Evolutionary conservation across 2,797 vertebrate genomes (phyloP).

Genomic region (Danio kyathit): DNA sequence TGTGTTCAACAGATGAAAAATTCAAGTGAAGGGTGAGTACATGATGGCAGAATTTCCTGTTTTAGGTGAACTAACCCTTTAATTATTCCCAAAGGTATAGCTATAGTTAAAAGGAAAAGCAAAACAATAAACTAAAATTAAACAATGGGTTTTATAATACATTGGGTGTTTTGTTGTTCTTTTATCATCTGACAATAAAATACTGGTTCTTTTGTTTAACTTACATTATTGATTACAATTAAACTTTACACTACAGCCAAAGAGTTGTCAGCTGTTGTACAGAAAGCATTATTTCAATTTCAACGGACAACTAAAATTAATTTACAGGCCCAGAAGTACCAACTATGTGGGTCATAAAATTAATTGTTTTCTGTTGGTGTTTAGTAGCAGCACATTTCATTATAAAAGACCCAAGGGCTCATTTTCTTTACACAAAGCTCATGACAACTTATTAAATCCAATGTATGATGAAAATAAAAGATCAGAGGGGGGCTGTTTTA

Average conservation of each 20-base stretch:
- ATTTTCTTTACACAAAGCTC: constrained; percentile 26
- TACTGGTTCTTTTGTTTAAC: background rate
- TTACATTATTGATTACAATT: background rate
- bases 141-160: background rate
- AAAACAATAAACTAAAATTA: background rate
- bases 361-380: constrained; percentile 35
- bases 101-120: background rate
- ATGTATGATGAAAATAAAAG: constrained; percentile 36
- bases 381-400: constrained; percentile 33
- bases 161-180: background rate
- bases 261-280: constrained; percentile 6
- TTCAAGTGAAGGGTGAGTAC: too few relatives aligned
- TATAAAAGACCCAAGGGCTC: constrained; percentile 42
- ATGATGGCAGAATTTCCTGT: too few relatives aligned
- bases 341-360: constrained; percentile 41
- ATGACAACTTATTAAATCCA: constrained; percentile 40
- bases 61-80: too few relatives aligned
- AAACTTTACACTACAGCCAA: background rate
- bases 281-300: background rate
- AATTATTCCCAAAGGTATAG: background rate
- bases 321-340: constrained; percentile 17
- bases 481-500: background rate
- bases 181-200: background rate
- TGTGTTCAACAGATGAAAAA: too few relatives aligned
- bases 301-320: constrained; percentile 23